Evolutionary conservation across 2,797 vertebrate genomes (phyloP).

Genomic region (Petrocephalus schoutedeni): DNA sequence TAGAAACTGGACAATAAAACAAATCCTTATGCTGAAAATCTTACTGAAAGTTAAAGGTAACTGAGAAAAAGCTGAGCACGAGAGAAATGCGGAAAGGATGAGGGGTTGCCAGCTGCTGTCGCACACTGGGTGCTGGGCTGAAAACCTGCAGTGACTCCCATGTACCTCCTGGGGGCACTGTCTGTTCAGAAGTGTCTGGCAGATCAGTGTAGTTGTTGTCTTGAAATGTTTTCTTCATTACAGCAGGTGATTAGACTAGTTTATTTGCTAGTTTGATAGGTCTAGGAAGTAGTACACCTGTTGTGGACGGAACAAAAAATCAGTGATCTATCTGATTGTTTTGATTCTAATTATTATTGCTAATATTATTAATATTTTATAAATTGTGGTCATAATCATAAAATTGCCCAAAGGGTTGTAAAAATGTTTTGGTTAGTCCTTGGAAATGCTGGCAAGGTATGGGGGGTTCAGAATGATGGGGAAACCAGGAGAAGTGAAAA

Average conservation of each 20-base stretch:
- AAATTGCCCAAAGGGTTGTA: conserved; percentile 18
- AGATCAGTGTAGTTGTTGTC: conserved; percentile 40
- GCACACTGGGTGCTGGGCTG: conserved; percentile 35
- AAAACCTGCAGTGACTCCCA: conserved; percentile 46
- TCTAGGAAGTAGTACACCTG: conserved; percentile 58
- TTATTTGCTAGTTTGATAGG: conserved; percentile 57
- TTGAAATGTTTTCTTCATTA: conserved; percentile 44
- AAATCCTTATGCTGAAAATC: conserved; percentile 58
- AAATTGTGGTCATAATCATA: conserved; percentile 59
- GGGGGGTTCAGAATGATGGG: neutral
- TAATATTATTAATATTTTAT: conserved; percentile 62
- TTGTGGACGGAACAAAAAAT: conserved; percentile 47
- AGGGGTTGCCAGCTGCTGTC: conserved; percentile 41
- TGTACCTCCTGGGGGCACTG: conserved; percentile 45
- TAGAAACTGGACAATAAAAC: conserved; percentile 36
- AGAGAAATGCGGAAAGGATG: conserved; percentile 26
- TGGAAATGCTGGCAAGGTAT: conserved; percentile 1
- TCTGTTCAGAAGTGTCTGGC: conserved; percentile 41
- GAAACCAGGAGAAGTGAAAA: neutral
- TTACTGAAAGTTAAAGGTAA: conserved; percentile 30
- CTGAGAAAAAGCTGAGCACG: conserved; percentile 34
- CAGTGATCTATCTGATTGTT: conserved; percentile 48
- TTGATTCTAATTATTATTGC: conserved; percentile 46
- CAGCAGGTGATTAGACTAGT: conserved; percentile 51
- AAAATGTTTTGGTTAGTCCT: conserved; percentile 16